Conservation (phyloP, 2,113 vertebrate species). For the Alosa alosa region DNA sequence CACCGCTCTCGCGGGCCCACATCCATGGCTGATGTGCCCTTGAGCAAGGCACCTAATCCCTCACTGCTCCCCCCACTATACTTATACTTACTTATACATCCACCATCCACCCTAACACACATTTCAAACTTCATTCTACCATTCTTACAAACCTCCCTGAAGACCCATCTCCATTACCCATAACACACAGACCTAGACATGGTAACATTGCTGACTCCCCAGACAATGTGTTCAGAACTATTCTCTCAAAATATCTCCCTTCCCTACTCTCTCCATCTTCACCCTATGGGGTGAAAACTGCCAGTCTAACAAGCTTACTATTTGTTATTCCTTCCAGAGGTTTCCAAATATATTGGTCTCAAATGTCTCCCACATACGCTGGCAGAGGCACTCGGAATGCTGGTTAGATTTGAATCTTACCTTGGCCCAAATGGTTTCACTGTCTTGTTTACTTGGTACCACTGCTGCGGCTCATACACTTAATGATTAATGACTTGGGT, state of each 20-base stretch:
- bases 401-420: background rate
- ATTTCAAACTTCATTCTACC: background rate
- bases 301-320: background rate
- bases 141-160: background rate
- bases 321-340: background rate
- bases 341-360: background rate
- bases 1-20: too few relatives aligned
- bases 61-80: too few relatives aligned
- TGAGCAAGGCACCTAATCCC: too few relatives aligned
- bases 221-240: background rate
- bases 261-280: background rate
- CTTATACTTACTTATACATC: too few relatives aligned
- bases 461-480: background rate
- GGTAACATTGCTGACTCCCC: background rate
- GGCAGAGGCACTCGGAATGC: background rate
- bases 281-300: background rate
- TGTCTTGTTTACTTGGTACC: background rate
- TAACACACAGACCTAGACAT: background rate
- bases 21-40: too few relatives aligned
- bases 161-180: background rate
- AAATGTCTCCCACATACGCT: background rate
- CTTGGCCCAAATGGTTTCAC: background rate
- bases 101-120: background rate
- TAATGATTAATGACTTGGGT: background rate
- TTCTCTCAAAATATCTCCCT: background rate